Evolutionary conservation across 2,888 invertebrate genomes (phyloP).

Genomic region (Sphaerophoria taeniata): DNA sequence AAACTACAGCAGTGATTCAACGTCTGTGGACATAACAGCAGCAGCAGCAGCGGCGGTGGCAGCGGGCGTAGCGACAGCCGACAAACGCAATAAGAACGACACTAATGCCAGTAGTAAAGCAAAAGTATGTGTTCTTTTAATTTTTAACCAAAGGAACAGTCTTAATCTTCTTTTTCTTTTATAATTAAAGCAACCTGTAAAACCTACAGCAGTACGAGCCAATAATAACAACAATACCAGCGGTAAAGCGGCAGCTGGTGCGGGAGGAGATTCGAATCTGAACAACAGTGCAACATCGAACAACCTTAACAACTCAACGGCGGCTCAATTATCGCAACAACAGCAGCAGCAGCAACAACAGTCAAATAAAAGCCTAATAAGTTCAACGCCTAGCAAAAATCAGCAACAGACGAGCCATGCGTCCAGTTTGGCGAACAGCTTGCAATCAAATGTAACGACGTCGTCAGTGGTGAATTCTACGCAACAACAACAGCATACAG

Average conservation of each 20-base stretch:
- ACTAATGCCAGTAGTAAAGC: slow-evolving; percentile 80
- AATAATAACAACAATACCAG: slow-evolving; percentile 81
- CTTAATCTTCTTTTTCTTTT: slow-evolving; percentile 23
- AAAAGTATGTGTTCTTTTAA: slow-evolving; percentile 82
- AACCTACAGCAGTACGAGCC: slow-evolving; percentile 92
- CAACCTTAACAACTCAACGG: slow-evolving; percentile 80
- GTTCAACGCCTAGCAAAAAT: slow-evolving; percentile 83
- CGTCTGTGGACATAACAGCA: slow-evolving; percentile 77
- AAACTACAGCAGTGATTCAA: slow-evolving; percentile 92
- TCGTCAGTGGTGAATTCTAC: slow-evolving; percentile 70
- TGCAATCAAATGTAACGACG: slow-evolving; percentile 69
- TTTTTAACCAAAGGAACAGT: background rate
- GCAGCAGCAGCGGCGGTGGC: slow-evolving; percentile 81
- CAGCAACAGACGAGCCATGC: slow-evolving; percentile 80
- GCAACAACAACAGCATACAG: slow-evolving; percentile 75
- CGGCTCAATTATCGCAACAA: slow-evolving; percentile 68
- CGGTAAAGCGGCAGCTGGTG: slow-evolving; percentile 82
- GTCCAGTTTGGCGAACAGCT: slow-evolving; percentile 69
- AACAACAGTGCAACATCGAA: slow-evolving; percentile 73
- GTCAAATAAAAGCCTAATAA: slow-evolving; percentile 78
- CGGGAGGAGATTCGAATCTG: slow-evolving; percentile 83
- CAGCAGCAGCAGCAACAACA: slow-evolving; percentile 60
- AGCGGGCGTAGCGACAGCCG: slow-evolving; percentile 80
- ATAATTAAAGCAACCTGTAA: slow-evolving; percentile 88
- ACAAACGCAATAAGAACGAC: slow-evolving; percentile 86